Conservation (phyloP, 1,140 invertebrate species). For the Meloidogyne chitwoodi region DNA sequence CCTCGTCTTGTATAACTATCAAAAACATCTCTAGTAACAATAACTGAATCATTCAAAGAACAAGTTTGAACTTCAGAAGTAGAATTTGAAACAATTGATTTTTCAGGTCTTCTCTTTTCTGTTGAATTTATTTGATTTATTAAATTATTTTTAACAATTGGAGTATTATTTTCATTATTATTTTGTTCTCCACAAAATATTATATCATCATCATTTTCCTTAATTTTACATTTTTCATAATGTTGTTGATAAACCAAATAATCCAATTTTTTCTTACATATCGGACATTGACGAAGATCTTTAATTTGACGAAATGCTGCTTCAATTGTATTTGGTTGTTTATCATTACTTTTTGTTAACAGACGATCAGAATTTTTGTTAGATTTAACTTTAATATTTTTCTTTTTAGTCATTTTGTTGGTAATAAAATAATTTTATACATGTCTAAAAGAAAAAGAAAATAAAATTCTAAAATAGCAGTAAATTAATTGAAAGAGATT, state of each 20-base stretch:
- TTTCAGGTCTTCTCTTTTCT: neutral
- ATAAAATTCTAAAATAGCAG: no score
- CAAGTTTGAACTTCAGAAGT: neutral
- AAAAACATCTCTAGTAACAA: neutral
- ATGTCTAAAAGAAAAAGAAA: no score
- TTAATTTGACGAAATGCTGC: neutral
- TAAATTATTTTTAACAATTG: no score
- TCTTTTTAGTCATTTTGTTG: neutral
- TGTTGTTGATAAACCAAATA: slow-evolving; percentile 17
- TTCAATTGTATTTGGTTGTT: slow-evolving; percentile 1
- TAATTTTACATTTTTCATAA: slow-evolving; percentile 10
- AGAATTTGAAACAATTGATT: neutral
- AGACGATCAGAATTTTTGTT: neutral
- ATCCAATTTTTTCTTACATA: slow-evolving; percentile 3
- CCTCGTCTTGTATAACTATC: neutral
- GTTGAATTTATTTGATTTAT: neutral
- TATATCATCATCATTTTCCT: slow-evolving; percentile 1
- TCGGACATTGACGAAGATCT: slow-evolving; percentile 5
- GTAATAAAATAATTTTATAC: no score
- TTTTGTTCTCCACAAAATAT: slow-evolving; percentile 14
- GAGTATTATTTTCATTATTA: neutral
- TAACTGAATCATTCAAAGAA: neutral
- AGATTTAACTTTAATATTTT: neutral
- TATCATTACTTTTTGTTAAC: neutral
- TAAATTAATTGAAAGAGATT: no score